These are phyloP conservation scores for Chelidonichthys spinosus DNA, from an alignment of 2,797 vertebrate species.

Conservation along the genomic window DNA sequence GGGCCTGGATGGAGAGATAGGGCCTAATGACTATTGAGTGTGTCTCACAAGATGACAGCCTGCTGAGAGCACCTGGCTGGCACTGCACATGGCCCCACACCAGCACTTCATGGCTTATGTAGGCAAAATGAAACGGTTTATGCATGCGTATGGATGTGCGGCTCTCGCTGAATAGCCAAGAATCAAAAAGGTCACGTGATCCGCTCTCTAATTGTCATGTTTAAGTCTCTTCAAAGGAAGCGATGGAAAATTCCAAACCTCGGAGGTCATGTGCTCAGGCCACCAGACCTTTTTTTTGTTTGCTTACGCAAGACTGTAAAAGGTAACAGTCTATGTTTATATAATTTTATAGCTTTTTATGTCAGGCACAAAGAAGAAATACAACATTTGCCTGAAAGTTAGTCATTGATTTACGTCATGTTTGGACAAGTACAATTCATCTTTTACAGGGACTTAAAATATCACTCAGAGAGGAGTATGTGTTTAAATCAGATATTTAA, in stretches of 20 bases:
- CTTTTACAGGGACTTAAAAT: slow-evolving; percentile 61
- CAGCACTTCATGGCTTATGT: slow-evolving; percentile 28
- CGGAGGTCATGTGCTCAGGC: slow-evolving; percentile 70
- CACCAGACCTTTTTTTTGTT: slow-evolving; percentile 76
- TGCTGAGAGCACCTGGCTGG: slow-evolving; percentile 78
- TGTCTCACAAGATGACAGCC: slow-evolving; percentile 78
- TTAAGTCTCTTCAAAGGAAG: slow-evolving; percentile 68
- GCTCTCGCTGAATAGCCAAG: slow-evolving; percentile 54
- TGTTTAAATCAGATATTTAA: slow-evolving; percentile 52
- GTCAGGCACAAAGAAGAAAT: slow-evolving; percentile 71
- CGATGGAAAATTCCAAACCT: slow-evolving; percentile 79
- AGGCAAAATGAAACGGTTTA: slow-evolving; percentile 31
- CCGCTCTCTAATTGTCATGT: slow-evolving; percentile 75
- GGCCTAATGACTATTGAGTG: slow-evolving; percentile 79
- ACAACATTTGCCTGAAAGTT: slow-evolving; percentile 59
- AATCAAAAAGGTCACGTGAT: slow-evolving; percentile 71
- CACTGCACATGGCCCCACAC: slow-evolving; percentile 33
- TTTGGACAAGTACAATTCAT: slow-evolving; percentile 79
- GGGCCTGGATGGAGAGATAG: slow-evolving; percentile 66
- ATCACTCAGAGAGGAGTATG: slow-evolving; percentile 53
- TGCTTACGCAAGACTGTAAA: slow-evolving; percentile 73
- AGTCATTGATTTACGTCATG: slow-evolving; percentile 73
- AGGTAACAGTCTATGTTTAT: slow-evolving; percentile 79
- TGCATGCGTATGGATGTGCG: slow-evolving; percentile 53
- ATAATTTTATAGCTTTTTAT: slow-evolving; percentile 77